Evolutionary conservation across 2,113 vertebrate genomes (phyloP).

Genomic region (Ploceus nigricollis): DNA sequence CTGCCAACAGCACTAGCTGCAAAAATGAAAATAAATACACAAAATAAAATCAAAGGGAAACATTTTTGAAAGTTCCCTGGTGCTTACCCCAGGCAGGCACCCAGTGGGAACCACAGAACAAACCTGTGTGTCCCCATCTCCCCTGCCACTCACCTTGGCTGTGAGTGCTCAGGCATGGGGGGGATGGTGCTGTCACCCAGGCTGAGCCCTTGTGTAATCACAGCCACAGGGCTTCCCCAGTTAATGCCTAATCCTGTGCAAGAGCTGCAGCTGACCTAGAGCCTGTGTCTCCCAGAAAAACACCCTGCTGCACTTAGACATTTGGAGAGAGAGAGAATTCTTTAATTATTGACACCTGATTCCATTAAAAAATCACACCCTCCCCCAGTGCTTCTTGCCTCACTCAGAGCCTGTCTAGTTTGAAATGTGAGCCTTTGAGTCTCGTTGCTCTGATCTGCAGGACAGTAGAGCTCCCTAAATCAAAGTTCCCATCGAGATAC

Average conservation of each 20-base stretch:
- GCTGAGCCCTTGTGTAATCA: background rate
- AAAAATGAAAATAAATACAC: background rate
- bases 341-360: background rate
- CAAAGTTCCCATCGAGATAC: background rate
- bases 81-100: background rate
- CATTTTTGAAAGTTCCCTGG: background rate
- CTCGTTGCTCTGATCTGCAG: background rate
- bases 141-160: background rate
- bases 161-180: background rate
- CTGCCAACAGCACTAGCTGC: background rate
- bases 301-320: background rate
- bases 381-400: background rate
- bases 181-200: background rate
- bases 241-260: constrained; percentile 60
- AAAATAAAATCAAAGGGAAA: background rate
- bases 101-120: background rate
- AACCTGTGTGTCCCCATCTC: background rate
- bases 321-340: background rate
- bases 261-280: background rate
- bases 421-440: background rate
- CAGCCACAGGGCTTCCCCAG: constrained; percentile 10
- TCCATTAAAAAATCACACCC: background rate
- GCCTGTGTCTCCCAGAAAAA: background rate
- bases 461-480: background rate
- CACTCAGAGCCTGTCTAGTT: background rate